Evolutionary conservation across 2,888 invertebrate species (phyloP), one percentile per base, ranked within the genome.

Genomic region (Aphidoletes aphidimyza): DNA sequence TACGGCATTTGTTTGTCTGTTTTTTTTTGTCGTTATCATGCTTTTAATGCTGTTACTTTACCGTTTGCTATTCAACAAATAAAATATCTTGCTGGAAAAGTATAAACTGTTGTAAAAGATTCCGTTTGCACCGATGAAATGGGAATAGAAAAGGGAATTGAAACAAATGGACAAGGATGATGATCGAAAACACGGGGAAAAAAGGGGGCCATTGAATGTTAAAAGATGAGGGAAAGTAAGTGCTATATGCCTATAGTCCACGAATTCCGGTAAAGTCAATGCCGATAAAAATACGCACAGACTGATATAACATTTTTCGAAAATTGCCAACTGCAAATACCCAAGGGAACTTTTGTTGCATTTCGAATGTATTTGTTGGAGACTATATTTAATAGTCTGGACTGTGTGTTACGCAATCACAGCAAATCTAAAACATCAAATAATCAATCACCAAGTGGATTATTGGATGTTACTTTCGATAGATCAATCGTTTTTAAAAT

Each of bases 371-470:
- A 14, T 14, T 42, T 42, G 6, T 42, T 19, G 69, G 3, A 26
- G 30, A 17, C 54, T 22, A 19, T 22, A 22, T 22, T 54, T 54
- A n/a, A 54, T 54, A 1, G 30, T 26, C 30, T 30, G 11, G 22
- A 54, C 3, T 5, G 22, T n/a, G 30, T 26, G 22, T 6, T 5
- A 14, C 34, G 14, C 69, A 34, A 26, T 34, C 8, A 26, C 34
- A 69, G 5, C 69, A 30, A 69, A 42, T 42, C 42, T 1, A 69
- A 2, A 30, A 30, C 11, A 69, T 34, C 30, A 69, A 69, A 83
- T 39, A 83, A 83, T 83, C 42, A 83, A 83, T 83, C 42, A n/a
- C n/a, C n/a, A 83, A 83, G 19, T 36, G 36, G 36, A 81, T 81
- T 81, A 39, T 83, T 26, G 19, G 19, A 5, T 83, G 83, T 83